phyloP scores from a whole-genome alignment of 2,113 vertebrate genomes.

The Hypanus sabinus region DNA sequence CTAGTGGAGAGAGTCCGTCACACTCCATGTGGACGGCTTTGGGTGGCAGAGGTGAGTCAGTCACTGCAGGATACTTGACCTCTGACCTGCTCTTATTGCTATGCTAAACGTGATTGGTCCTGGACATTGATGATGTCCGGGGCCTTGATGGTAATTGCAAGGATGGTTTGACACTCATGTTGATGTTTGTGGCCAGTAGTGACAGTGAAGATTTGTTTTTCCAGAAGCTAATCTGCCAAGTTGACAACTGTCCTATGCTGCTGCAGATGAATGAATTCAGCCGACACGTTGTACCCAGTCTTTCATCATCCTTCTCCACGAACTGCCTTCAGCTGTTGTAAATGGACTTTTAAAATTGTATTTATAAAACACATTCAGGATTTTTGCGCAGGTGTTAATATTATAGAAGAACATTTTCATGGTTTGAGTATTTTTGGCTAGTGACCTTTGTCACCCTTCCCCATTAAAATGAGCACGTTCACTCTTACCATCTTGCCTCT shows the following conservation, averaged over 20 bases:
- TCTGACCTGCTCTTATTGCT: too few species aligned
- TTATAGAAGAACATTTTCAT: neutral
- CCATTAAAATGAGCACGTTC: neutral
- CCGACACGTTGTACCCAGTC: neutral
- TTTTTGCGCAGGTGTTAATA: neutral
- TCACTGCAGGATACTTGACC: too few species aligned
- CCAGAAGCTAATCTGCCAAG: neutral
- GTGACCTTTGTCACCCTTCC: neutral
- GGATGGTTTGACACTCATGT: too few species aligned
- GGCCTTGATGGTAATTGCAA: too few species aligned
- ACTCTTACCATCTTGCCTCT: neutral
- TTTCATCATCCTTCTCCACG: neutral
- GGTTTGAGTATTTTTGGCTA: neutral
- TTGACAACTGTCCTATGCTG: neutral
- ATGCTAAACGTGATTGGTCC: too few species aligned
- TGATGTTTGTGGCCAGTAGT: neutral
- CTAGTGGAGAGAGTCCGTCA: too few species aligned
- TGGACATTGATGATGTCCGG: too few species aligned
- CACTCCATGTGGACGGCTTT: too few species aligned
- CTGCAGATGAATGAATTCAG: neutral
- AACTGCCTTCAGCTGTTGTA: neutral
- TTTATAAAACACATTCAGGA: neutral
- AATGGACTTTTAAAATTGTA: neutral
- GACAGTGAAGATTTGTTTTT: neutral
- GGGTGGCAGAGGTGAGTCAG: too few species aligned